Percentiles rank a stretch among this genome's conserved stretches.
phyloP scores from a whole-genome alignment of 92 coral and sea anemone species.

The Umimayanthus kanabou region DNA sequence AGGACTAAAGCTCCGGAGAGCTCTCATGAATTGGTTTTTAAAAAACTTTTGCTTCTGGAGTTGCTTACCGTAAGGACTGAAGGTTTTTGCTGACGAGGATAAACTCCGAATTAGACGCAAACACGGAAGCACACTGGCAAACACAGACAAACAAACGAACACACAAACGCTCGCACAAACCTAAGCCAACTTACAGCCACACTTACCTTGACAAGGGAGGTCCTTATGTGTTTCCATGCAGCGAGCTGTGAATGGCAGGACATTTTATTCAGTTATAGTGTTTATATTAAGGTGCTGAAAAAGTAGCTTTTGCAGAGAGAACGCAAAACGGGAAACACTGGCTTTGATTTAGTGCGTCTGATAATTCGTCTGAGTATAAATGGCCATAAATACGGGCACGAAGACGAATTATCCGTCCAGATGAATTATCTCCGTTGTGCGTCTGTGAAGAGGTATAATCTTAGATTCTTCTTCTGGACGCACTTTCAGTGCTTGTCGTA shows the following conservation, averaged over 20 bases:
- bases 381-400: too few species aligned
- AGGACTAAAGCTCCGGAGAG: too few species aligned
- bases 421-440: too few species aligned
- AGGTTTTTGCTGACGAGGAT: background rate
- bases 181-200: background rate
- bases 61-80: background rate
- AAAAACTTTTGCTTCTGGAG: background rate
- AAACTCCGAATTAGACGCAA: background rate
- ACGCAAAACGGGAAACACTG: too few species aligned
- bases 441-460: too few species aligned
- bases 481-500: too few species aligned
- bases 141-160: background rate
- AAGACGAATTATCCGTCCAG: too few species aligned
- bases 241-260: constrained; percentile 6
- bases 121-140: background rate
- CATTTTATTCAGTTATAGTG: background rate
- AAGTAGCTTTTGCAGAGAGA: too few species aligned
- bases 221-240: constrained; percentile 24
- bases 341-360: too few species aligned
- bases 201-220: background rate
- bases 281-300: background rate
- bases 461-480: too few species aligned
- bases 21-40: too few species aligned
- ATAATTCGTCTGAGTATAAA: too few species aligned
- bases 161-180: background rate